phyloP scores from a whole-genome alignment of 2,888 invertebrate species.

The Sylvicola cinctus region DNA sequence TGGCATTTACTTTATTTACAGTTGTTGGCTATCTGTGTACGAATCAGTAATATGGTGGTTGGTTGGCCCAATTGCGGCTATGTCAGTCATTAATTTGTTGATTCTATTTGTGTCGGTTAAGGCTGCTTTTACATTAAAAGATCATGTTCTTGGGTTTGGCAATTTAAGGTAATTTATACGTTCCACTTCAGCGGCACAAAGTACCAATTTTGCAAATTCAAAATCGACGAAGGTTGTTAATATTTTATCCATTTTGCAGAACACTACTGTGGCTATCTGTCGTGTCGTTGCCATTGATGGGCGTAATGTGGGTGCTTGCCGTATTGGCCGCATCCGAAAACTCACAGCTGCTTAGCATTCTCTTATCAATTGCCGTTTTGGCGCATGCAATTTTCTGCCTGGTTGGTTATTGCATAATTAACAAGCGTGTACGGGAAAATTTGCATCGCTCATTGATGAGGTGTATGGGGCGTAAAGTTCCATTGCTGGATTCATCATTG shows the following conservation, averaged over 20 bases:
- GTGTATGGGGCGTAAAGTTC: slow-evolving; percentile 65
- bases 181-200: background rate
- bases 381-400: slow-evolving; percentile 67
- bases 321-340: slow-evolving; percentile 57
- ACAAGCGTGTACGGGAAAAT: slow-evolving; percentile 63
- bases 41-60: slow-evolving; percentile 91
- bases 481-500: slow-evolving; percentile 52
- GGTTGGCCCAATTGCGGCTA: slow-evolving; percentile 69
- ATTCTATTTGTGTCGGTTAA: slow-evolving; percentile 69
- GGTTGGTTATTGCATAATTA: slow-evolving; percentile 72
- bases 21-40: slow-evolving; percentile 89
- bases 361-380: slow-evolving; percentile 55
- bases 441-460: slow-evolving; percentile 40
- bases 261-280: slow-evolving; percentile 75
- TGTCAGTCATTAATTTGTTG: slow-evolving; percentile 56
- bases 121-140: slow-evolving; percentile 78
- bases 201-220: too few species aligned
- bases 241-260: slow-evolving; percentile 22
- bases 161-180: slow-evolving; percentile 37
- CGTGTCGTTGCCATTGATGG: slow-evolving; percentile 63
- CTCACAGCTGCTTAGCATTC: slow-evolving; percentile 48
- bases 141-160: slow-evolving; percentile 73
- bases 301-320: slow-evolving; percentile 71
- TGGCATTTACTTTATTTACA: slow-evolving; percentile 19
- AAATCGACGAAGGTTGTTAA: background rate